phyloP scores from a whole-genome alignment of 2,888 invertebrate species.

The Agriopis marginaria region DNA sequence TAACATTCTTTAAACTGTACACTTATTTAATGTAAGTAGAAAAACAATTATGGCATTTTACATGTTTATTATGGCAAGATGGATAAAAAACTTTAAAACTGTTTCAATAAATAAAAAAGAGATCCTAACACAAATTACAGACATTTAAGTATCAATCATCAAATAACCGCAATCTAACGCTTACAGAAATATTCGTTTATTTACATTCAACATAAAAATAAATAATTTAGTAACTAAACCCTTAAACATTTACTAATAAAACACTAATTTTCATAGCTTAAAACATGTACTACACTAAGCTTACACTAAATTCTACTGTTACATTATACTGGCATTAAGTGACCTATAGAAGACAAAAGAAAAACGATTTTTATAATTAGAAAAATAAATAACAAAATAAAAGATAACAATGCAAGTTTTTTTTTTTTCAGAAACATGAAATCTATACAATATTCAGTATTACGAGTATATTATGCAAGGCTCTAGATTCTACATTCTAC shows the following conservation, averaged over 20 bases:
- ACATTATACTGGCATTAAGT: conserved; percentile 80
- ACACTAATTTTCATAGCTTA: conserved; percentile 62
- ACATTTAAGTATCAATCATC: conserved; percentile 69
- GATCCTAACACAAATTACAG: conserved; percentile 69
- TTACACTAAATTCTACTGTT: conserved; percentile 63
- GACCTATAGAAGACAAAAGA: conserved; percentile 57
- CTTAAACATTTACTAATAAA: conserved; percentile 80
- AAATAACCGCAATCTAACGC: conserved; percentile 75
- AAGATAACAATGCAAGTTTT: conserved; percentile 55
- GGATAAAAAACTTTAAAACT: conserved; percentile 39
- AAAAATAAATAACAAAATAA: conserved; percentile 83
- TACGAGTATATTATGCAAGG: conserved; percentile 64
- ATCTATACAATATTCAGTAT: conserved; percentile 48
- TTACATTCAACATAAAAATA: conserved; percentile 86
- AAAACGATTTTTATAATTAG: conserved; percentile 71
- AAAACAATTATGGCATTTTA: conserved; percentile 46
- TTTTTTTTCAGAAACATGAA: conserved; percentile 14
- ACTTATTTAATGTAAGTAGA: conserved; percentile 38
- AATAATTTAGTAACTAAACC: conserved; percentile 84
- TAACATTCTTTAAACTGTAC: conserved; percentile 30
- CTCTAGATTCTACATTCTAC: conserved; percentile 75
- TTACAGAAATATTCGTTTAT: conserved; percentile 79
- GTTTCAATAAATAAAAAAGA: conserved; percentile 70
- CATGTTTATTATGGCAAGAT: conserved; percentile 52
- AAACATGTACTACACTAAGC: conserved; percentile 21